A percentile compares a stretch with the other conserved stretches of the same genome.
These are phyloP conservation scores for Macrosoma leucophasiata DNA, from an alignment of 2,888 invertebrate genomes.

Conservation along the genomic window DNA sequence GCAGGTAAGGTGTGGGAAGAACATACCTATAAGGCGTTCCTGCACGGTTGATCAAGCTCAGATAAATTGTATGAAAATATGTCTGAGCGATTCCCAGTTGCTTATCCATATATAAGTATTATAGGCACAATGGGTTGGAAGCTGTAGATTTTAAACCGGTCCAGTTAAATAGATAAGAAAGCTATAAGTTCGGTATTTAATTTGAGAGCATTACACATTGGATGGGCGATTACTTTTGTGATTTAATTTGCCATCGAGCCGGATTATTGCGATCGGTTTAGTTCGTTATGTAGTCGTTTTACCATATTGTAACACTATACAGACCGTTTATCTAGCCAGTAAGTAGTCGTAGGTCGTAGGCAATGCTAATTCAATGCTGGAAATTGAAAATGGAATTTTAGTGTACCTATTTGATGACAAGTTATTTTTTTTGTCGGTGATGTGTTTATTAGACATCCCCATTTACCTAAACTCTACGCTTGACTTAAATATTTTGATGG, in stretches of 20 bases:
- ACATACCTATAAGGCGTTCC: constrained; percentile 45
- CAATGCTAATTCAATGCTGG: too few species aligned
- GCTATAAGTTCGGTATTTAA: constrained; percentile 41
- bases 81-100: constrained; percentile 25
- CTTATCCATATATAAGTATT: constrained; percentile 27
- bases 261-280: constrained; percentile 48
- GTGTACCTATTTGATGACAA: too few species aligned
- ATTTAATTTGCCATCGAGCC: constrained; percentile 54
- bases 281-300: too few species aligned
- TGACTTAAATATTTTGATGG: too few species aligned
- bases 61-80: constrained; percentile 48
- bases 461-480: too few species aligned
- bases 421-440: too few species aligned
- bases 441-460: too few species aligned
- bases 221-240: constrained; percentile 60
- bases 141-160: constrained; percentile 35
- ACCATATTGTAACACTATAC: too few species aligned
- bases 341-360: too few species aligned
- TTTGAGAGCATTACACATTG: constrained; percentile 41
- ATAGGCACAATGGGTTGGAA: constrained; percentile 30
- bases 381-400: too few species aligned
- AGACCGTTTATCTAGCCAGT: too few species aligned
- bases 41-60: constrained; percentile 43
- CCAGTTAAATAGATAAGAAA: constrained; percentile 46
- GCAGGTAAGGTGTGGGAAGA: constrained; percentile 59